phyloP scores from a whole-genome alignment of 2,888 invertebrate genomes.

The Suillia variegata region DNA sequence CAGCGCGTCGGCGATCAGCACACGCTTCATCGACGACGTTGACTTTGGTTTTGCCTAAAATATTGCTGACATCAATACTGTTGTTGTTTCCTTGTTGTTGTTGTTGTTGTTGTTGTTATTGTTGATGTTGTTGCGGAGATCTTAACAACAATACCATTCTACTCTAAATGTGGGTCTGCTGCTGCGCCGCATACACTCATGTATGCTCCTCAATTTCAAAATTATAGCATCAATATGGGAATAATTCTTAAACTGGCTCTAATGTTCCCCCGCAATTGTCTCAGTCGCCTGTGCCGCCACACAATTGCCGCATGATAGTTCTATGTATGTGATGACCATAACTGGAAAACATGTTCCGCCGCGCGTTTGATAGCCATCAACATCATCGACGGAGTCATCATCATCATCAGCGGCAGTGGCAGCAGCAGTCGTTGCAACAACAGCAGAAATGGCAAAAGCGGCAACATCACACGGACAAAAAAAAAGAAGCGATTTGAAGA shows the following conservation, averaged over 20 bases:
- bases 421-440: not conserved
- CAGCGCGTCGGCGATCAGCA: no score
- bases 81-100: no score
- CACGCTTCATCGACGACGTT: no score
- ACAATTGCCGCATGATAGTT: not conserved
- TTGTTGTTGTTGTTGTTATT: no score
- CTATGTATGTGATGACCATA: not conserved
- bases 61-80: no score
- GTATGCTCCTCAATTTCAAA: constrained; percentile 6
- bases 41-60: no score
- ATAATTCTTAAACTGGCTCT: not conserved
- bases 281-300: not conserved
- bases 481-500: not conserved
- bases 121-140: not conserved
- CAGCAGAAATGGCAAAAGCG: not conserved
- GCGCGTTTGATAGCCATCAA: not conserved
- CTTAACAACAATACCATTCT: not conserved
- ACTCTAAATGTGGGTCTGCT: not conserved
- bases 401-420: not conserved
- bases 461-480: not conserved
- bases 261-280: not conserved
- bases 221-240: constrained; percentile 11
- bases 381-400: not conserved
- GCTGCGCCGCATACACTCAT: not conserved
- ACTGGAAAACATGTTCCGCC: not conserved